phyloP scores from a whole-genome alignment of 2,888 invertebrate species.

The Megastigmus dorsalis region DNA sequence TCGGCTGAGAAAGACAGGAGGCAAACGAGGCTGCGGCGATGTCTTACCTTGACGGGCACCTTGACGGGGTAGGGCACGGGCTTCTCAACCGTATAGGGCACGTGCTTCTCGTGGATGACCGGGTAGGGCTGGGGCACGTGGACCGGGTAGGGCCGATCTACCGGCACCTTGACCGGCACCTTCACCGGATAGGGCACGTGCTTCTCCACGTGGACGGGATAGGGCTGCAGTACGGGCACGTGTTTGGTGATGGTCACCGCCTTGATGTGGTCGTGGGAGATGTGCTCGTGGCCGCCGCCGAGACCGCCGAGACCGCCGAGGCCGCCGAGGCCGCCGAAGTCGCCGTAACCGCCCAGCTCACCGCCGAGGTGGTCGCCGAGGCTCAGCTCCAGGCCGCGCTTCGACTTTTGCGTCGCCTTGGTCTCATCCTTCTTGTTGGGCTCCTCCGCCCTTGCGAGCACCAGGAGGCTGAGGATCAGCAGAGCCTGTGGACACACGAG shows the following conservation, averaged over 20 bases:
- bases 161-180: slow-evolving; percentile 66
- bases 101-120: slow-evolving; percentile 67
- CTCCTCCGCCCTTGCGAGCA: slow-evolving; percentile 63
- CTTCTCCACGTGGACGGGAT: slow-evolving; percentile 68
- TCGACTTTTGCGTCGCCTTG: slow-evolving; percentile 61
- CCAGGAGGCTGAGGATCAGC: slow-evolving; percentile 65
- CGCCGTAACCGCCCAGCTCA: slow-evolving; percentile 44
- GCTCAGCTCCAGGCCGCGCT: slow-evolving; percentile 68
- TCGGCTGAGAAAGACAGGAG: too few relatives aligned
- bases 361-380: slow-evolving; percentile 58
- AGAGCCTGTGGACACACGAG: slow-evolving; percentile 64
- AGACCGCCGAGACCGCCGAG: slow-evolving; percentile 59
- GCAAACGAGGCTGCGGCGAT: too few relatives aligned
- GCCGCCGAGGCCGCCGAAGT: slow-evolving; percentile 59
- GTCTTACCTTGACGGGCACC: slow-evolving; percentile 63
- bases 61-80: slow-evolving; percentile 66
- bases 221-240: slow-evolving; percentile 68
- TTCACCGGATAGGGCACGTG: slow-evolving; percentile 66
- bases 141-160: slow-evolving; percentile 67
- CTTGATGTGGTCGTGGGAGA: slow-evolving; percentile 63
- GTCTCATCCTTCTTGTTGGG: slow-evolving; percentile 55
- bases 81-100: slow-evolving; percentile 67
- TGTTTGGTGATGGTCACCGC: slow-evolving; percentile 70
- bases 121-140: slow-evolving; percentile 69
- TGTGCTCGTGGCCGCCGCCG: slow-evolving; percentile 59